Percentiles rank a stretch among this genome's conserved stretches.
phyloP scores from a whole-genome alignment of 2,888 invertebrate species.

The Mesoligia furuncula region DNA sequence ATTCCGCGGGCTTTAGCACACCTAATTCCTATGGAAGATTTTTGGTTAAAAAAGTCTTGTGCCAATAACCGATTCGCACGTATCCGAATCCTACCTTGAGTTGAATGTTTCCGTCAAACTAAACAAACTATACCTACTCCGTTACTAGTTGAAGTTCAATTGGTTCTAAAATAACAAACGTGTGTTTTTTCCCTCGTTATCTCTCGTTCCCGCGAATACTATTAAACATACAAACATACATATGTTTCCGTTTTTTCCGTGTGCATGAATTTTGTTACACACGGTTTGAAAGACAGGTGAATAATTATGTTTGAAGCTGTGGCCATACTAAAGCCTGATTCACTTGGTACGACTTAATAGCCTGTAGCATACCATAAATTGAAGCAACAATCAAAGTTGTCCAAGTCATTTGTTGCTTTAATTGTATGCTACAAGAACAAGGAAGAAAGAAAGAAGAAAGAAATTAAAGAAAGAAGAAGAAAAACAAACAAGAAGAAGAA shows the following conservation, averaged over 20 bases:
- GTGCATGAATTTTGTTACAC: background rate
- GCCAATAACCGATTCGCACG: no score
- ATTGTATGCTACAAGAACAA: no score
- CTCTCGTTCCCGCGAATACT: conserved; percentile 36
- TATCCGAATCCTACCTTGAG: conserved; percentile 14
- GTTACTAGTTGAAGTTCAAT: conserved; percentile 37
- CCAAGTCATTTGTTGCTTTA: no score
- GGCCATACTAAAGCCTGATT: background rate
- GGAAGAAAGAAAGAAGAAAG: no score
- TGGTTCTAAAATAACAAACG: conserved; percentile 36
- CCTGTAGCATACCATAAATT: no score
- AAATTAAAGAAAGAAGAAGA: no score
- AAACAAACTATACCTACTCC: conserved; percentile 15
- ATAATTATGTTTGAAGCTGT: background rate
- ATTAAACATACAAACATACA: conserved; percentile 26
- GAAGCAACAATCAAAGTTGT: no score
- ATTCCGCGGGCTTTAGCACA: no score
- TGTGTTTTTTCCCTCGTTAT: conserved; percentile 28
- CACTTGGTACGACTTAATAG: no score
- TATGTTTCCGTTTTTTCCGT: conserved; percentile 23
- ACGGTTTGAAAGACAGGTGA: conserved; percentile 3
- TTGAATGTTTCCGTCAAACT: conserved; percentile 16
- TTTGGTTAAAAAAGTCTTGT: no score
- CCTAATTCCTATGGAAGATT: no score
- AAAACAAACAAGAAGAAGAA: no score